phyloP scores from a whole-genome alignment of 2,797 vertebrate genomes.

The Orestias chungarensis region DNA sequence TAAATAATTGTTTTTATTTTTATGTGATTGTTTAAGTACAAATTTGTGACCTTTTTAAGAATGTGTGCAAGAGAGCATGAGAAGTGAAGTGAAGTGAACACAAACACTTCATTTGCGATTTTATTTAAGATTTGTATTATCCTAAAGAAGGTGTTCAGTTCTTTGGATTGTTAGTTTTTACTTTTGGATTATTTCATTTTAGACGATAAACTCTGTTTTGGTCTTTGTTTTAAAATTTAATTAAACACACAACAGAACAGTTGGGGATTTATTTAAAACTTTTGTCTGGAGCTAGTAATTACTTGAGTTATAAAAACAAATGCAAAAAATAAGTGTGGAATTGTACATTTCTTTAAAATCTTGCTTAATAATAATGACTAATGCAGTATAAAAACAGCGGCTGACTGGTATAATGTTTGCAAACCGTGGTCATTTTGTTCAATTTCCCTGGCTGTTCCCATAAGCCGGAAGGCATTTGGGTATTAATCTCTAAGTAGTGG shows the following conservation, averaged over 20 bases:
- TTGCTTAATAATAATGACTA: neutral
- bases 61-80: slow-evolving; percentile 8
- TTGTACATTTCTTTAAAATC: neutral
- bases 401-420: slow-evolving; percentile 21
- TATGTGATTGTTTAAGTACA: slow-evolving; percentile 2
- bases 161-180: neutral
- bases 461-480: slow-evolving; percentile 68
- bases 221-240: slow-evolving; percentile 2
- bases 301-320: neutral
- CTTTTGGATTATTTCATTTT: neutral
- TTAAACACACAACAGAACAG: neutral
- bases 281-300: neutral
- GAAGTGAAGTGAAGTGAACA: slow-evolving; percentile 4
- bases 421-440: slow-evolving; percentile 62
- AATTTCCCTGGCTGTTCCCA: slow-evolving; percentile 52
- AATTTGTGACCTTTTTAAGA: slow-evolving; percentile 6
- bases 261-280: neutral
- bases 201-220: slow-evolving; percentile 2
- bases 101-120: neutral
- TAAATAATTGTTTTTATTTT: neutral
- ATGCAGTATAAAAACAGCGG: slow-evolving; percentile 15
- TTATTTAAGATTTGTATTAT: neutral
- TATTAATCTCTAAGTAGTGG: slow-evolving; percentile 74
- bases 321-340: neutral
- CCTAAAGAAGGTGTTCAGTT: neutral